Conservation (phyloP, 2,888 invertebrate genomes). For the Brenthis ino region DNA sequence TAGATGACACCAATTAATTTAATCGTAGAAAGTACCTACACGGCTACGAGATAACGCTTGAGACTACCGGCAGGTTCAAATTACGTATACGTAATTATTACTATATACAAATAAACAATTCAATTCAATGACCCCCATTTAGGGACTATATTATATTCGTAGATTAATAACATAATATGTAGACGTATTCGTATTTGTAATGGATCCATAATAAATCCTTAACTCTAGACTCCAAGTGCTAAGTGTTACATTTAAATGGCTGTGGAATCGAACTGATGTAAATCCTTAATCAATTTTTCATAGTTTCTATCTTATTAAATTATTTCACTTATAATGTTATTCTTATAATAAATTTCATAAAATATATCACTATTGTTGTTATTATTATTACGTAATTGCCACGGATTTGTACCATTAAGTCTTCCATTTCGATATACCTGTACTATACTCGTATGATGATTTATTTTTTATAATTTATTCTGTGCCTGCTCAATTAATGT, state of each 20-base stretch:
- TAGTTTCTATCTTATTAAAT: constrained; percentile 54
- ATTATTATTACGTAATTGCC: constrained; percentile 60
- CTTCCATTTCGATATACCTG: constrained; percentile 76
- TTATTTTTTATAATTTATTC: constrained; percentile 60
- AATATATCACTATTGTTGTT: constrained; percentile 36
- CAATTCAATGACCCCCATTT: constrained; percentile 31
- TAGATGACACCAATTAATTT: constrained; percentile 42
- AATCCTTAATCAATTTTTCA: constrained; percentile 66
- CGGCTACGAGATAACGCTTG: constrained; percentile 32
- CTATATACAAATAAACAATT: constrained; percentile 39
- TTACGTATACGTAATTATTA: constrained; percentile 56
- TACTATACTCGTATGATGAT: constrained; percentile 50
- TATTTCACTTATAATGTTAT: constrained; percentile 52
- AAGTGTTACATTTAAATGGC: constrained; percentile 77
- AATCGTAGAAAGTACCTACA: constrained; percentile 32
- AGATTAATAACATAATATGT: constrained; percentile 41
- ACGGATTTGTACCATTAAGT: constrained; percentile 74
- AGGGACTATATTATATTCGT: constrained; percentile 33
- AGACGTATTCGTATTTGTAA: constrained; percentile 39
- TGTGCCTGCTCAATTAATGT: constrained; percentile 69
- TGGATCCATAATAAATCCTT: constrained; percentile 42
- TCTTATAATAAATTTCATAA: constrained; percentile 53
- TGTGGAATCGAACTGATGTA: constrained; percentile 79
- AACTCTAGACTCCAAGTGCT: constrained; percentile 71
- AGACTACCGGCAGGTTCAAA: constrained; percentile 50